Evolutionary conservation across 2,113 vertebrate genomes (phyloP), one percentile per base, ranked within the genome.

Genomic region (Pardalotus punctatus): DNA sequence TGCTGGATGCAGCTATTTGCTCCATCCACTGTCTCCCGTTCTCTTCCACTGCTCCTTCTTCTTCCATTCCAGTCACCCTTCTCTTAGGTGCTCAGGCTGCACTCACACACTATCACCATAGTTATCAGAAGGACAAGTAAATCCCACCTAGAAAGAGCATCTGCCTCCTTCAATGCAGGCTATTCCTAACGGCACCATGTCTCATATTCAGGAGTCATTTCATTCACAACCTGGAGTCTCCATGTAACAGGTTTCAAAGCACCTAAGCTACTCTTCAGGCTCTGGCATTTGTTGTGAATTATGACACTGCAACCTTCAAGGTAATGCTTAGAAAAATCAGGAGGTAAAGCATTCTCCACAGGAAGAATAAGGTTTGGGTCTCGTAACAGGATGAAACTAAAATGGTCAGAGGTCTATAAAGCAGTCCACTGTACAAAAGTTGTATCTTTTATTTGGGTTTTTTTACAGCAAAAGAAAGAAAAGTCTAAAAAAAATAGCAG

Each of bases 181-280:
- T 45, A 0, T 10, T 28, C 23, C 10, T 53, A 77, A 45, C 15
- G 19, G 25, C 25, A n/a, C 11, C 12, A 42, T 2, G 1, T 28
- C n/a, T 28, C 42, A 21, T 9, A 38, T 0, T 29, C 21, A 79
- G 42, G 6, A 64, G n/a, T 5, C 18, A 12, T 14, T 22, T 11
- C 5, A 82, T 16, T 77, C 43, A 9, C 25, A 51, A 19, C 14
- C 8, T 35, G 28, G 8, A 42, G 8, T 31, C 15, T 6, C 23
- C 29, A 28, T 0, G 5, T 11, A 83, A 61, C 12, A 35, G 1
- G 12, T 29, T 78, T 47, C 43, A 84, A 66, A 60, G 47, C 28
- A 70, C 13, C 33, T 22, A 31, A 58, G 38, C 24, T 38, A 56
- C 15, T 23, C 23, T 66, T 81, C 64, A 50, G 56, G 24, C 8